Evolutionary conservation across 2,113 vertebrate species (phyloP), one percentile per base, ranked within the genome.

Genomic region (Cairina moschata): DNA sequence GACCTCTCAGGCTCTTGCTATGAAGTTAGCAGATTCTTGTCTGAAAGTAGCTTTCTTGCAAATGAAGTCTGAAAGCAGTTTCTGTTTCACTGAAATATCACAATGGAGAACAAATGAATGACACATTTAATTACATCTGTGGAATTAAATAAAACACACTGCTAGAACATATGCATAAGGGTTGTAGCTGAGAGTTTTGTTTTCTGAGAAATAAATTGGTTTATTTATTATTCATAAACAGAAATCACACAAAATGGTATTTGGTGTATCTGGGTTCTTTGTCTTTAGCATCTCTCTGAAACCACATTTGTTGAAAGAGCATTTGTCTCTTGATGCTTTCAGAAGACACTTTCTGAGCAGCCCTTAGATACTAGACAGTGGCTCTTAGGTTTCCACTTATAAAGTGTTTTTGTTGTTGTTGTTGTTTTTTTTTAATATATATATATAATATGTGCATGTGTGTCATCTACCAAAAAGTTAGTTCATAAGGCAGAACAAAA

Each of bases 101-200:
- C 72, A 81, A 93, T 69, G 38, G 73, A 94, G 87, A 93, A 92
- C 90, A 96, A 96, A 92, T 94, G 76, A 96, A 82, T 91, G 91
- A 77, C 89, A 91, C 79, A 60, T 88, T 95, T 96, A 94, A 94
- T 94, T 96, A 93, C 86, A 82, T 90, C 74, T 84, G 83, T 90
- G 62, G 81, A 88, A 90, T 95, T 92, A 91, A 96, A 93, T 86
- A 92, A 92, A 96, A 92, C 56, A 44, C 26, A 9, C 63, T 88
- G 87, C 48, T 86, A 83, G 87, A 96, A 65, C 92, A 89, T 94
- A 95, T 86, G 66, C 18, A 1, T 59, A 73, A 90, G 77, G 15
- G 44, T 83, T 96, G 67, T 50, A 82, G 65, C 44, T 65, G 60
- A 59, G 68, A 72, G 52, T 88, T 95, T 87, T 91, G 38, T 94